These are phyloP conservation scores for Menidia menidia DNA, from an alignment of 2,797 vertebrate genomes.

Conservation along the genomic window DNA sequence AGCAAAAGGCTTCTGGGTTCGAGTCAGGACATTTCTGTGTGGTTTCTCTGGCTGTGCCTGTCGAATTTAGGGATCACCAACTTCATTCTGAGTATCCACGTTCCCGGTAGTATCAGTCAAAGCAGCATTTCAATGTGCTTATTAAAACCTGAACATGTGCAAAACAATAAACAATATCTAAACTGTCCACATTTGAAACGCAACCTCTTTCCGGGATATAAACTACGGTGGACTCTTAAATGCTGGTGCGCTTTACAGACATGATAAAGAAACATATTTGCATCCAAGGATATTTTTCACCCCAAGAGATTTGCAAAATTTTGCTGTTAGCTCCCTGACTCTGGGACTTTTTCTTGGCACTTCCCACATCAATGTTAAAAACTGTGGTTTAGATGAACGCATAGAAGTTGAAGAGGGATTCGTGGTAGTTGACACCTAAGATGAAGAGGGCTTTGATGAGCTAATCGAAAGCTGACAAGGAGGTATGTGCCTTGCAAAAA, in stretches of 20 bases:
- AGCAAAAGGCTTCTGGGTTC: too few species aligned
- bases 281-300: constrained; percentile 11
- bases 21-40: too few species aligned
- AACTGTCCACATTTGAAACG: constrained; percentile 42
- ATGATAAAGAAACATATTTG: constrained; percentile 30
- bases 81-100: constrained; percentile 16
- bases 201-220: constrained; percentile 42
- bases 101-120: constrained; percentile 10
- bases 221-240: constrained; percentile 25
- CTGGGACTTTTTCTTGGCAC: constrained; percentile 11
- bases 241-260: constrained; percentile 33
- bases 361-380: constrained; percentile 14
- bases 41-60: neutral
- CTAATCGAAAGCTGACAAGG: constrained; percentile 1
- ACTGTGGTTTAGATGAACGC: constrained; percentile 23
- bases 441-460: neutral
- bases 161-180: constrained; percentile 37
- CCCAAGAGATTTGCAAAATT: constrained; percentile 6
- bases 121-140: constrained; percentile 25
- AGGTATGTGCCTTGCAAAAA: neutral
- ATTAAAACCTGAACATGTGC: constrained; percentile 39
- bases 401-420: constrained; percentile 23
- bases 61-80: constrained; percentile 20
- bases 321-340: constrained; percentile 5
- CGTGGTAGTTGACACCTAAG: constrained; percentile 7